Evolutionary conservation across 2,888 invertebrate genomes (phyloP).

Genomic region (Apocheima hispidaria): DNA sequence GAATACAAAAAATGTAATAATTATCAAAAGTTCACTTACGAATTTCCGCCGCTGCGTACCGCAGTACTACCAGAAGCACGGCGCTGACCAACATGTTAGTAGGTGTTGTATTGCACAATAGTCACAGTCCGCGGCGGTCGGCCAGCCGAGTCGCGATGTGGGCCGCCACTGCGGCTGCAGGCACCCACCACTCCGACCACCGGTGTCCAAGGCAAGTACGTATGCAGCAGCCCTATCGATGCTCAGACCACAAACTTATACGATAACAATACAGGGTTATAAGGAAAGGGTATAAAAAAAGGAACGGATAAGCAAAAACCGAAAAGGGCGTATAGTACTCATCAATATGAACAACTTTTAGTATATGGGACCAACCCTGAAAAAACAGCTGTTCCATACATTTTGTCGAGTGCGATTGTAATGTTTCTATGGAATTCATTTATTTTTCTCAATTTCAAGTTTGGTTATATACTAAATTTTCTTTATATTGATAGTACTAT

Average conservation of each 20-base stretch:
- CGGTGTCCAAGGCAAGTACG: constrained; percentile 17
- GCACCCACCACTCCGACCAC: constrained; percentile 51
- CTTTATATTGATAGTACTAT: too few relatives aligned
- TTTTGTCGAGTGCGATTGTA: too few relatives aligned
- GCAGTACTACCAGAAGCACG: constrained; percentile 68
- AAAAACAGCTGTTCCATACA: too few relatives aligned
- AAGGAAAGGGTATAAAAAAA: too few relatives aligned
- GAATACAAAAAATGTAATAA: not conserved
- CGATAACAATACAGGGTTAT: not conserved
- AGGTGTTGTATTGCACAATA: constrained; percentile 63
- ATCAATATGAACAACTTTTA: too few relatives aligned
- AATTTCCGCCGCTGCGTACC: constrained; percentile 73
- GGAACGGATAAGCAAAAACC: too few relatives aligned
- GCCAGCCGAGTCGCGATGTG: constrained; percentile 73
- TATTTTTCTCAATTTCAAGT: too few relatives aligned
- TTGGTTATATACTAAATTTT: too few relatives aligned
- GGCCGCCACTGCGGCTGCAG: constrained; percentile 70
- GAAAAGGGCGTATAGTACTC: too few relatives aligned
- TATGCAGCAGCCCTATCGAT: constrained; percentile 20
- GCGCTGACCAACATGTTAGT: constrained; percentile 66
- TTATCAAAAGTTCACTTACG: constrained; percentile 65
- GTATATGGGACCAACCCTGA: too few relatives aligned
- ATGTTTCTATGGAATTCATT: too few relatives aligned
- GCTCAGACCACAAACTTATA: constrained; percentile 1
- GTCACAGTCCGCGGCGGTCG: constrained; percentile 61